Evolutionary conservation across 2,888 invertebrate species (phyloP), one percentile per base, ranked within the genome.

Genomic region (Apeira syringaria): DNA sequence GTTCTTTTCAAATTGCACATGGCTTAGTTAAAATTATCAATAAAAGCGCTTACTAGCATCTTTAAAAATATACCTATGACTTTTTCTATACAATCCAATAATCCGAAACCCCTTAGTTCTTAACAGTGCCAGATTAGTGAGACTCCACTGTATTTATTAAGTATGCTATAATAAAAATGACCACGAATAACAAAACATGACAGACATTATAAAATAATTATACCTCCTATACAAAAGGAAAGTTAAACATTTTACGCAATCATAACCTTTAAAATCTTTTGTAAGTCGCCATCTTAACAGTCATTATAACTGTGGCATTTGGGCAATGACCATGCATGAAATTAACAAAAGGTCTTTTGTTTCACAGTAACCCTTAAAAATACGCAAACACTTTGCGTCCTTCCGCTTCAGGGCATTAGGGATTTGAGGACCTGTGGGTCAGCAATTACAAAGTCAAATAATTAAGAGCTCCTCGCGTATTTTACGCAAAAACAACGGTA

Each of bases 391-490:
- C 41, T 44, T 44, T 44, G 35, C 38, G 35, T 40, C 47, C 43
- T 24, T 33, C 38, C 47, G 46, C 50, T 45, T 39, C 41, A 31
- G 47, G 47, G 50, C 45, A 47, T 50, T 47, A 47, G 38, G 43
- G 34, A 41, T 36, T 43, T 34, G 38, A 51, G 52, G 35, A 33
- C 48, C 37, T 40, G 30, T 32, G 45, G 41, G 40, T 48, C 46
- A 36, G 39, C 47, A 46, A 48, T 52, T 48, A 53, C 53, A 55
- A 55, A 55, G 44, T 53, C 53, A 50, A 50, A 53, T 58, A 57
- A 55, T 57, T 48, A 57, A 44, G 38, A 43, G 39, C 31, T 49
- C 43, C 42, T 39, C 41, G 36, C 28, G 38, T 38, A 36, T 43
- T 32, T 39, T 40, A 40, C 35, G 35, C 36, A 41, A 46, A 53